Percentiles rank a stretch among this genome's conserved stretches.
Conservation (phyloP, 2,888 invertebrate species). For the Linnaemya vulpina region DNA sequence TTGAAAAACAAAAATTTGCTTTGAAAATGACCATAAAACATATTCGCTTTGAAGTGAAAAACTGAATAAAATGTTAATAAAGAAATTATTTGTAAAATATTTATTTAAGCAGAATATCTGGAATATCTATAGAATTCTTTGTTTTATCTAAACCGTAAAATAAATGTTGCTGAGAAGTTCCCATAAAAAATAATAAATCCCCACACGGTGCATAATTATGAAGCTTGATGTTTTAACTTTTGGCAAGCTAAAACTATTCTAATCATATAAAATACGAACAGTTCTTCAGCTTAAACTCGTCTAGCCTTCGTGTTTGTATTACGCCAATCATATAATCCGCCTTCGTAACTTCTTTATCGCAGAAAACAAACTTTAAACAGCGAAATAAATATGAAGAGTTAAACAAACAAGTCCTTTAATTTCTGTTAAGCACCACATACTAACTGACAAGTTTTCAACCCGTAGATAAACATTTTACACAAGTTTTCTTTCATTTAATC, state of each 20-base stretch:
- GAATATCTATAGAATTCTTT: too few relatives aligned
- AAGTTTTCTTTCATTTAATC: not conserved
- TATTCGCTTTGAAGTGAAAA: not conserved
- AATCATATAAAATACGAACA: too few relatives aligned
- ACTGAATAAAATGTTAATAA: not conserved
- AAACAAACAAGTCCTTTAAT: constrained; percentile 44
- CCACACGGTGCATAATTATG: too few relatives aligned
- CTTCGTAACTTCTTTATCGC: not conserved
- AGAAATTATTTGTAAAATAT: too few relatives aligned
- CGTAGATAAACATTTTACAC: constrained; percentile 11
- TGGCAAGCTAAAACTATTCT: too few relatives aligned
- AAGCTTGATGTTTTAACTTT: too few relatives aligned
- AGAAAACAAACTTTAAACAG: not conserved
- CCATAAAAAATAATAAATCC: too few relatives aligned
- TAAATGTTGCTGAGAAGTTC: too few relatives aligned
- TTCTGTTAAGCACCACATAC: not conserved
- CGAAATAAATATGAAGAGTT: not conserved
- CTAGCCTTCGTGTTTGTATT: not conserved
- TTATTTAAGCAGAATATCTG: too few relatives aligned
- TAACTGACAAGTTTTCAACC: not conserved
- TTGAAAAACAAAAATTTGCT: not conserved
- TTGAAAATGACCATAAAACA: not conserved
- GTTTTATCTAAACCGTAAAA: too few relatives aligned
- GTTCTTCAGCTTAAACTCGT: too few relatives aligned
- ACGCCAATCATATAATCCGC: not conserved